Evolutionary conservation across 1,140 invertebrate species (phyloP), one percentile per base, ranked within the genome.

Genomic region (Magallana ariakensis): DNA sequence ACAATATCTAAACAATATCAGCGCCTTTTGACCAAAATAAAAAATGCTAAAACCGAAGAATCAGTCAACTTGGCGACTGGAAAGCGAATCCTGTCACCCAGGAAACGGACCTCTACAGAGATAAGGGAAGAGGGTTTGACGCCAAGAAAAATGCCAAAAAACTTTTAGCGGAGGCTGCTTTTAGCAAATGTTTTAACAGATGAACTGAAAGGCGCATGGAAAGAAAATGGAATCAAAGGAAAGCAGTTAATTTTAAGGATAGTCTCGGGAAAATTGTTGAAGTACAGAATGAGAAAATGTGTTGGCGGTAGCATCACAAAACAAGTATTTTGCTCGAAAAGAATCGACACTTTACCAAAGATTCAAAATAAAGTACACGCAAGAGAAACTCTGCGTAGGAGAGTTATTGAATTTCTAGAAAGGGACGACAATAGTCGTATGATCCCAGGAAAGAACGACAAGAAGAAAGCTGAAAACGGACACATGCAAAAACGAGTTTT

Each of bases 361-460:
- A 62, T n/a, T 46, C 55, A 26, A n/a, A 19, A 66, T 54, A 87
- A n/a, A 55, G 55, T 33, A 26, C 16, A 62, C 70, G 55, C 56
- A 62, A 62, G 19, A n/a, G 70, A 85, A 26, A 16, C 19, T 9
- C 19, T 82, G 1, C 55, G 26, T 15, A 22, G 16, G n/a, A 19
- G 60, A n/a, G 84, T 86, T 7, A 82, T 58, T 10, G n/a, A 85
- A 26, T 81, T 87, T 16, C 80, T 90, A 58, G 81, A 87, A 46
- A 87, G 83, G 82, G 85, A 88, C 11, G 85, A 87, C 55, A 87
- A 86, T 33, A 87, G 86, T 53, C 55, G 66, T 13, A 22, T 70
- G n/a, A 66, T 86, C 53, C 86, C 85, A 15, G 85, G 85, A 13
- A 90, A 90, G 19, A 87, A 84, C 19, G 87, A 88, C 22, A 83